These are phyloP conservation scores for Perca fluviatilis DNA, from an alignment of 2,113 vertebrate genomes.

Conservation along the genomic window DNA sequence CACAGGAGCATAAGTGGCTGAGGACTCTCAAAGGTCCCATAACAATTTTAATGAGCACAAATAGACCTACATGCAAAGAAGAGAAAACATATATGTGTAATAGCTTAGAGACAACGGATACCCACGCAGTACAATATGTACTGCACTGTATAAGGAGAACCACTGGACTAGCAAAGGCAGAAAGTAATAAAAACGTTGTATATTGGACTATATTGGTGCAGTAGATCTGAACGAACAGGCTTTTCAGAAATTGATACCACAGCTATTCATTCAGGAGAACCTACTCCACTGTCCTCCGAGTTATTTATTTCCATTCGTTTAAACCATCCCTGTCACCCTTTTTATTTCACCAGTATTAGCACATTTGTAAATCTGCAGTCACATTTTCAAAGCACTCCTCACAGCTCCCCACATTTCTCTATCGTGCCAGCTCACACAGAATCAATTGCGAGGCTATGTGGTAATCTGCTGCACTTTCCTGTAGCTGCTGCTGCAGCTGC, in stretches of 20 bases:
- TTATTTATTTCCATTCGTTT: slow-evolving; percentile 34
- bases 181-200: neutral
- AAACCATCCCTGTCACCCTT: slow-evolving; percentile 7
- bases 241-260: slow-evolving; percentile 22
- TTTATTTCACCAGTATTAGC: slow-evolving; percentile 17
- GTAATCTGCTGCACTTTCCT: slow-evolving; percentile 48
- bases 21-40: slow-evolving; percentile 39
- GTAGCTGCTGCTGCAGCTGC: slow-evolving; percentile 38
- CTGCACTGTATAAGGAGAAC: neutral
- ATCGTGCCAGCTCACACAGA: slow-evolving; percentile 31
- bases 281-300: neutral
- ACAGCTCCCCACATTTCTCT: slow-evolving; percentile 15
- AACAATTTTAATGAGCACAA: slow-evolving; percentile 40
- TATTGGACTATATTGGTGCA: neutral
- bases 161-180: neutral
- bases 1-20: slow-evolving; percentile 27
- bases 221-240: slow-evolving; percentile 23
- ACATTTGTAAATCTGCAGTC: slow-evolving; percentile 11
- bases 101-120: slow-evolving; percentile 18
- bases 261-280: slow-evolving; percentile 4
- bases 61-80: slow-evolving; percentile 18
- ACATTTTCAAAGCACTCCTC: slow-evolving; percentile 33
- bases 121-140: neutral
- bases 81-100: neutral
- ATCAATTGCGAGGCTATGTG: slow-evolving; percentile 32